Conservation (phyloP, 2,888 invertebrate genomes). For the Tolmerus cingulatus region DNA sequence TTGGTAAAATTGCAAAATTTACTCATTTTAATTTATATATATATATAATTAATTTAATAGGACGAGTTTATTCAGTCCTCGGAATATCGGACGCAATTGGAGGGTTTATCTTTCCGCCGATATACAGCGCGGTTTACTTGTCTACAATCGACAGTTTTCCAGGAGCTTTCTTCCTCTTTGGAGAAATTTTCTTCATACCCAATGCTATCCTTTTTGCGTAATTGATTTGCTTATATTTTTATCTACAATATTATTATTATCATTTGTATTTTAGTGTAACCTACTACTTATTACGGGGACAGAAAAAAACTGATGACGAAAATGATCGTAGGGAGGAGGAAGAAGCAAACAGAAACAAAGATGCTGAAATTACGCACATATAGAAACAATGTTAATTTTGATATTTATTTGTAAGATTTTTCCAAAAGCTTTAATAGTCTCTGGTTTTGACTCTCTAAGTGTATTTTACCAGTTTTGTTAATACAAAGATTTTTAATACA, state of each 20-base stretch:
- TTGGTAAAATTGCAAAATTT: conserved; percentile 53
- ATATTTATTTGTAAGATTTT: background rate
- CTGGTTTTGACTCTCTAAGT: background rate
- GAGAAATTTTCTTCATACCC: conserved; percentile 60
- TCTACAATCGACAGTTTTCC: conserved; percentile 58
- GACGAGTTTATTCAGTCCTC: conserved; percentile 55
- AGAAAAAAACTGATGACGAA: background rate
- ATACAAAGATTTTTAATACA: background rate
- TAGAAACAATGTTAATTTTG: background rate
- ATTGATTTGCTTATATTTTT: background rate
- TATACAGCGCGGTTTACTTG: conserved; percentile 60
- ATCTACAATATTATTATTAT: background rate
- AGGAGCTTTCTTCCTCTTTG: conserved; percentile 61
- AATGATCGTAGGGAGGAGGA: background rate
- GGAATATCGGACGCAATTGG: conserved; percentile 61
- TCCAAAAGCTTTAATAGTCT: background rate
- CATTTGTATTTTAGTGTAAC: background rate
- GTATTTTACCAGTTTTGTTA: background rate
- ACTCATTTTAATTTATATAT: background rate
- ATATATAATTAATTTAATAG: conserved; percentile 18
- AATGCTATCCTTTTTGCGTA: conserved; percentile 62
- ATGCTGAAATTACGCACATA: background rate
- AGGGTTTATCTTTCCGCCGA: conserved; percentile 59
- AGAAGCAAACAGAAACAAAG: background rate
- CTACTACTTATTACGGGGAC: background rate